Conservation (phyloP, 2,113 vertebrate species). For the Phaethornis superciliosus region DNA sequence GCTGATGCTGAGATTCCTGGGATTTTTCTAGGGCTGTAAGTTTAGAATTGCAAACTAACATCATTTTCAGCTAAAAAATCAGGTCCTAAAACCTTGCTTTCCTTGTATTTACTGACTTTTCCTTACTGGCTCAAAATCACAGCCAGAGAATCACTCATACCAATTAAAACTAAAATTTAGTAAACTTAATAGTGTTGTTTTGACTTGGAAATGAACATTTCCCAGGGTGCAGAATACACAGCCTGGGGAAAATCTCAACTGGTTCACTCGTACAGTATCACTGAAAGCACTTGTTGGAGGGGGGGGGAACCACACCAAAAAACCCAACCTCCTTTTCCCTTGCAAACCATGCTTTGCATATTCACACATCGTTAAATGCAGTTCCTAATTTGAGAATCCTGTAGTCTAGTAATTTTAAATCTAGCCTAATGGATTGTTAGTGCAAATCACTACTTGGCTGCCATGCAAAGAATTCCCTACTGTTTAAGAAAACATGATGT, state of each 20-base stretch:
- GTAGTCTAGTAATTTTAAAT: background rate
- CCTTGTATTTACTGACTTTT: background rate
- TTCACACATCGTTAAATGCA: background rate
- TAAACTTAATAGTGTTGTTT: background rate
- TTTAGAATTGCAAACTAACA: slow-evolving; percentile 63
- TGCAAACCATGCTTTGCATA: slow-evolving; percentile 30
- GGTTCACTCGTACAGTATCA: background rate
- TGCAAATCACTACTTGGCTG: slow-evolving; percentile 42
- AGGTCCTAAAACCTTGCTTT: background rate
- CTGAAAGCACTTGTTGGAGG: slow-evolving; percentile 28
- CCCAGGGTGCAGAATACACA: background rate
- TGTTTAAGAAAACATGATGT: background rate
- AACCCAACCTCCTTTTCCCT: background rate
- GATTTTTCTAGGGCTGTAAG: slow-evolving; percentile 68
- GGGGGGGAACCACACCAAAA: background rate
- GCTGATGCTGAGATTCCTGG: slow-evolving; percentile 76
- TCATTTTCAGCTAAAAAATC: slow-evolving; percentile 48
- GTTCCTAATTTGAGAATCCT: background rate
- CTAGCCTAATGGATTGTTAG: slow-evolving; percentile 58
- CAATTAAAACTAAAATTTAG: background rate
- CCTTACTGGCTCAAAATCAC: background rate
- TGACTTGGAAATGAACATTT: background rate
- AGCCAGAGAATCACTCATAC: background rate
- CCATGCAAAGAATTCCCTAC: slow-evolving; percentile 52
- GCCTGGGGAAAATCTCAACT: background rate